Conservation (phyloP, 2,797 vertebrate genomes). For the Sebastes alutus region DNA sequence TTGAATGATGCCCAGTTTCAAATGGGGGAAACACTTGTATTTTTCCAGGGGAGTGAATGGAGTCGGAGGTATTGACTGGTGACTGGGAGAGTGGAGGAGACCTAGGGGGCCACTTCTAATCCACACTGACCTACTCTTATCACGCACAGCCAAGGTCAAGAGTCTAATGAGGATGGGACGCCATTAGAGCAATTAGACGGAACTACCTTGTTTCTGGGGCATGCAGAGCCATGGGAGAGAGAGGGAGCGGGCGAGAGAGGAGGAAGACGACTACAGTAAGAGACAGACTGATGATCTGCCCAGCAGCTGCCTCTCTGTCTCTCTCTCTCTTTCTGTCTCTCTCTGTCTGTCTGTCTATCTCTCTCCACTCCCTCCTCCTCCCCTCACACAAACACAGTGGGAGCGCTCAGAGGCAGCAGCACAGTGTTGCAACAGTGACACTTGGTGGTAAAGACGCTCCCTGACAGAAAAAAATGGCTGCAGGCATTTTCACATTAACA, state of each 20-base stretch:
- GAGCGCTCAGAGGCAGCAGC: slow-evolving; percentile 1
- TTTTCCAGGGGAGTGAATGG: slow-evolving; percentile 51
- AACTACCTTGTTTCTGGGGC: slow-evolving; percentile 78
- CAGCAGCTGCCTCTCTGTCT: slow-evolving; percentile 50
- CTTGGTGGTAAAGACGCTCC: slow-evolving; percentile 60
- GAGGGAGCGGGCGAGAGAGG: not conserved
- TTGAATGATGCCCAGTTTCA: slow-evolving; percentile 32
- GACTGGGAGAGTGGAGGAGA: slow-evolving; percentile 59
- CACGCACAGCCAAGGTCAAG: slow-evolving; percentile 80
- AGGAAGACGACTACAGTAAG: slow-evolving; percentile 52
- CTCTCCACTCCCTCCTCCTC: slow-evolving; percentile 6
- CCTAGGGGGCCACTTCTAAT: slow-evolving; percentile 74
- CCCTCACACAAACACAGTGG: slow-evolving; percentile 9
- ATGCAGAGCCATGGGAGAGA: slow-evolving; percentile 53
- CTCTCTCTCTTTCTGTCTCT: not conserved
- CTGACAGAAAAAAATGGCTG: slow-evolving; percentile 22
- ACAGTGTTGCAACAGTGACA: slow-evolving; percentile 77
- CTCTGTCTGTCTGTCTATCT: slow-evolving; percentile 12
- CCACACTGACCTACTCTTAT: slow-evolving; percentile 77
- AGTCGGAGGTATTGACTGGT: slow-evolving; percentile 65
- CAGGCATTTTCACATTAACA: slow-evolving; percentile 17
- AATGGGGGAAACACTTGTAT: slow-evolving; percentile 29
- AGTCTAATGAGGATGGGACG: slow-evolving; percentile 81
- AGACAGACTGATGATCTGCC: slow-evolving; percentile 58
- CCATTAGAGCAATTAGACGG: slow-evolving; percentile 81